These are phyloP conservation scores for Tenthredo mesomela DNA, from an alignment of 2,888 invertebrate species.

Conservation along the genomic window DNA sequence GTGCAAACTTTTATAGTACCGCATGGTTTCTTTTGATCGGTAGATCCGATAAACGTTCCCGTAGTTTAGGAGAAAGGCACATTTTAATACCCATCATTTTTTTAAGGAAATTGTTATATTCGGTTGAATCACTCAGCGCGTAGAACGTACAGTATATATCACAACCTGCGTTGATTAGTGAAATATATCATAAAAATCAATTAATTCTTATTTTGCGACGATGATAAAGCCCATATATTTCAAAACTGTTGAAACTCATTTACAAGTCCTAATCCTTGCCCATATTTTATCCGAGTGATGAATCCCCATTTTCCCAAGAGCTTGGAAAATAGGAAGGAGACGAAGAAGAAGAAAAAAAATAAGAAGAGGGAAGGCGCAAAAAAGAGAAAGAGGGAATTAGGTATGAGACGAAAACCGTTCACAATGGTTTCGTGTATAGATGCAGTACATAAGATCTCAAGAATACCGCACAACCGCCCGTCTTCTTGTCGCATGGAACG, in stretches of 20 bases:
- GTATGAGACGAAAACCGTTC: neutral
- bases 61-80: neutral
- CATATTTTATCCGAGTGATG: too few species aligned
- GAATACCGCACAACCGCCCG: neutral
- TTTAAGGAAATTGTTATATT: neutral
- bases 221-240: too few species aligned
- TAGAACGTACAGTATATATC: neutral
- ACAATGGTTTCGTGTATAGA: constrained; percentile 25
- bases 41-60: neutral
- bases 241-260: too few species aligned
- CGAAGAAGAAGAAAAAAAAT: neutral
- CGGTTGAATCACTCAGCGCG: neutral
- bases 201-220: too few species aligned
- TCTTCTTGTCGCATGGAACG: constrained; percentile 26
- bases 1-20: neutral
- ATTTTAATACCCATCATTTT: neutral
- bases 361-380: neutral
- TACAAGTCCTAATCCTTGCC: too few species aligned
- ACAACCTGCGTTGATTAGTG: too few species aligned
- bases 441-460: neutral
- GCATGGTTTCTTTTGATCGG: neutral
- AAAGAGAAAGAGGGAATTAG: neutral
- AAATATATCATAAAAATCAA: too few species aligned
- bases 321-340: neutral
- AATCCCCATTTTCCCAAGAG: neutral